phyloP scores from a whole-genome alignment of 1,140 invertebrate species.

The Agrilus planipennis region DNA sequence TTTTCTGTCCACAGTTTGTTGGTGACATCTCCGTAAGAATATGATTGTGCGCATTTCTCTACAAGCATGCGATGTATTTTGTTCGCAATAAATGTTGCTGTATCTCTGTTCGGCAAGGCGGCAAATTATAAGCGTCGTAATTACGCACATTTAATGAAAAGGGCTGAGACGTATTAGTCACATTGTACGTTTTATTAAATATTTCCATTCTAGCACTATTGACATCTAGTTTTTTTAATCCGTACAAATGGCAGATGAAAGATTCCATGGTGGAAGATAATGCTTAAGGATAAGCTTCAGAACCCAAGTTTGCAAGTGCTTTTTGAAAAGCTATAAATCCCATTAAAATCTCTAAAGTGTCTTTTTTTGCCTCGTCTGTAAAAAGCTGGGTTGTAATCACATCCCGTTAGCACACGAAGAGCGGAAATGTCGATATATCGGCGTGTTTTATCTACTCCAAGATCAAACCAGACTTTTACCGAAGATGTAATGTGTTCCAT shows the following conservation, averaged over 20 bases:
- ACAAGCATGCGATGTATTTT: not conserved
- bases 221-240: conserved; percentile 10
- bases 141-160: conserved; percentile 11
- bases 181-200: conserved; percentile 13
- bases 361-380: conserved; percentile 23
- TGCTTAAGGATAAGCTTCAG: not conserved
- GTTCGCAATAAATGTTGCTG: conserved; percentile 16
- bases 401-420: conserved; percentile 33
- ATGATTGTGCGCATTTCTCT: not conserved
- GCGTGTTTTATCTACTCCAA: conserved; percentile 19
- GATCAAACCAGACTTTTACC: conserved; percentile 17
- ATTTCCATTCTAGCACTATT: conserved; percentile 12
- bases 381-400: conserved; percentile 33
- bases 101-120: conserved; percentile 22
- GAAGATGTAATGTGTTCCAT: conserved; percentile 21
- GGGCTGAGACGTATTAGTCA: conserved; percentile 3
- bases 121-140: conserved; percentile 16
- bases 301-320: not conserved
- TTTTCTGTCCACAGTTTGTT: conserved; percentile 14
- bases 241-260: conserved; percentile 13
- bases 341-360: conserved; percentile 18
- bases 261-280: not conserved
- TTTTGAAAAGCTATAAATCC: conserved; percentile 14
- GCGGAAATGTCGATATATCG: conserved; percentile 21
- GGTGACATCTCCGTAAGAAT: conserved; percentile 6